Evolutionary conservation across 2,797 vertebrate species (phyloP), one percentile per base, ranked within the genome.

Genomic region (Eleutherodactylus coqui): DNA sequence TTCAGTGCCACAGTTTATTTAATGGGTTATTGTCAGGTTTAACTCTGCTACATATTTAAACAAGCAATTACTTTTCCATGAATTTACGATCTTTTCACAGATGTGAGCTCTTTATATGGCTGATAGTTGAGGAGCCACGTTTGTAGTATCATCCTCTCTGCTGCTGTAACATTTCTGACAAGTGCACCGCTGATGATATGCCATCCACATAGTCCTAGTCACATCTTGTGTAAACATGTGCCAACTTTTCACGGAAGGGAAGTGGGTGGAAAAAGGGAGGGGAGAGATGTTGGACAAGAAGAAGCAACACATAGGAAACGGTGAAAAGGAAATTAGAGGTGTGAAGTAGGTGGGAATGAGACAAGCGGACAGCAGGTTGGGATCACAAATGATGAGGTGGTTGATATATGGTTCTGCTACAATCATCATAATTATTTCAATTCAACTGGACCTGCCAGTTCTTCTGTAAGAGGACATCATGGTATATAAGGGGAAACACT

Each of bases 81-180:
- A 27, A 72, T n/a, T 70, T n/a, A 5, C n/a, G 34, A 82, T 41
- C 34, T 72, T 53, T 41, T 55, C 6, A 34, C 8, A 53, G 58
- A 67, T 13, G 21, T 53, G 43, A 53, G 19, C 13, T 8, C 17
- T 79, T 24, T 53, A 49, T 34, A 70, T 36, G 24, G 43, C 32
- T 36, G 49, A 79, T n/a, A 62, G 55, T 36, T 10, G n/a, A 82
- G 32, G 34, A 36, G 32, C 24, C 32, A 51, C 45, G 19, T 47
- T 27, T 45, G 62, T 32, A 38, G 24, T 53, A n/a, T 70, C 64
- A 82, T 24, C 43, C 70, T 14, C 36, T 72, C 32, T 21, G 47
- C 64, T 38, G 79, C 79, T 24, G 32, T 19, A 70, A 69, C 45
- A 27, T 29, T 80, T n/a, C 21, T 82, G 64, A 72, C 45, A 82